Percentiles rank a stretch among this genome's conserved stretches.
These are phyloP conservation scores for Iselma pallidipennis DNA, from an alignment of 2,888 invertebrate genomes.

Conservation along the genomic window DNA sequence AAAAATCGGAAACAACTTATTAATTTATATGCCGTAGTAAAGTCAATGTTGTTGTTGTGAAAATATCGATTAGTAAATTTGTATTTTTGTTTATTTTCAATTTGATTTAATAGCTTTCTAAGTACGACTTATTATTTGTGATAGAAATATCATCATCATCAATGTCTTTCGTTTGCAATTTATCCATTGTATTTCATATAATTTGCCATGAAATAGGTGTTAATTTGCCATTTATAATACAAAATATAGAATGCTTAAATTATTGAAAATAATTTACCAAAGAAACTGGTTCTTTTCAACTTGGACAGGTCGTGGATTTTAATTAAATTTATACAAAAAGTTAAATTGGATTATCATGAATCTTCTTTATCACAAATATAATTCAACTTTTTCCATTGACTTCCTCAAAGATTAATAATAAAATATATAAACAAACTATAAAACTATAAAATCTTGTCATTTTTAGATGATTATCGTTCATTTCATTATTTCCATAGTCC, in stretches of 20 bases:
- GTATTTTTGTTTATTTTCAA: neutral
- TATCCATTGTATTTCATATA: neutral
- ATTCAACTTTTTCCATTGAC: too few relatives aligned
- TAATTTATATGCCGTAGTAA: neutral
- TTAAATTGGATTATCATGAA: too few relatives aligned
- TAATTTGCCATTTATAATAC: neutral
- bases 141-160: neutral
- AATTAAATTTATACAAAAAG: too few relatives aligned
- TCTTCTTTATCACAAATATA: too few relatives aligned
- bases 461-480: too few relatives aligned
- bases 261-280: too few relatives aligned
- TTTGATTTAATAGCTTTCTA: neutral
- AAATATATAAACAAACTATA: too few relatives aligned
- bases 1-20: neutral
- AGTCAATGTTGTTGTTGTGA: neutral
- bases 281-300: too few relatives aligned
- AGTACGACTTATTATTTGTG: neutral
- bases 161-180: neutral
- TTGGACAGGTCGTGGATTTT: too few relatives aligned
- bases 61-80: neutral
- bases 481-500: too few relatives aligned
- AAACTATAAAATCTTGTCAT: too few relatives aligned
- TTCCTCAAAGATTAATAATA: too few relatives aligned
- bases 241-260: neutral
- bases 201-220: neutral